Conservation (phyloP, 53 echinoderm and acorn worm species). For the Astropecten irregularis region DNA sequence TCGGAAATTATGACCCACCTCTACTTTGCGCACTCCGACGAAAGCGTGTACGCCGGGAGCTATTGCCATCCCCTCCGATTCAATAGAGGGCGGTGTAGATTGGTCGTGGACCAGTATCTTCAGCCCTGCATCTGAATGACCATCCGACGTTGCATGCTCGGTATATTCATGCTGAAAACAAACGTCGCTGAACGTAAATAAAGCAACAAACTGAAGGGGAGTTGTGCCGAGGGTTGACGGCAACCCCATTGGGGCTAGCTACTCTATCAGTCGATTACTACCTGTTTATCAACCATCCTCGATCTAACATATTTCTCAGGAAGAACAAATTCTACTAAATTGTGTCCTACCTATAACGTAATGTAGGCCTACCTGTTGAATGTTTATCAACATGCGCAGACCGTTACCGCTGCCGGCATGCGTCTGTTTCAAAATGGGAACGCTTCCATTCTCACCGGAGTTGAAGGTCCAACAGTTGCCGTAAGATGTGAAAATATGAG, state of each 20-base stretch:
- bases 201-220: too few relatives aligned
- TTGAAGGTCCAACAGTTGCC: constrained; percentile 60
- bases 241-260: too few relatives aligned
- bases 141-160: neutral
- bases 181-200: too few relatives aligned
- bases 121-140: constrained; percentile 35
- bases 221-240: too few relatives aligned
- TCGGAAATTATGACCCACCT: constrained; percentile 32
- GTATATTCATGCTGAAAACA: constrained; percentile 59
- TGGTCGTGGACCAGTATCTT: constrained; percentile 28
- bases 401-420: constrained; percentile 55
- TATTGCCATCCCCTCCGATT: neutral
- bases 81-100: neutral
- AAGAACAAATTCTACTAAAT: too few relatives aligned
- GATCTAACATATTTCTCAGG: neutral
- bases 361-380: constrained; percentile 59
- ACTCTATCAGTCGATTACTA: too few relatives aligned
- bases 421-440: neutral
- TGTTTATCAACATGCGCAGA: constrained; percentile 10
- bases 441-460: neutral
- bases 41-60: constrained; percentile 30
- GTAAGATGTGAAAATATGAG: constrained; percentile 61
- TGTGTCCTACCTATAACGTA: too few relatives aligned
- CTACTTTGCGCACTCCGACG: neutral
- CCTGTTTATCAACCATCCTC: neutral